Evolutionary conservation across 2,888 invertebrate species (phyloP).

Genomic region (Melolontha melolontha): DNA sequence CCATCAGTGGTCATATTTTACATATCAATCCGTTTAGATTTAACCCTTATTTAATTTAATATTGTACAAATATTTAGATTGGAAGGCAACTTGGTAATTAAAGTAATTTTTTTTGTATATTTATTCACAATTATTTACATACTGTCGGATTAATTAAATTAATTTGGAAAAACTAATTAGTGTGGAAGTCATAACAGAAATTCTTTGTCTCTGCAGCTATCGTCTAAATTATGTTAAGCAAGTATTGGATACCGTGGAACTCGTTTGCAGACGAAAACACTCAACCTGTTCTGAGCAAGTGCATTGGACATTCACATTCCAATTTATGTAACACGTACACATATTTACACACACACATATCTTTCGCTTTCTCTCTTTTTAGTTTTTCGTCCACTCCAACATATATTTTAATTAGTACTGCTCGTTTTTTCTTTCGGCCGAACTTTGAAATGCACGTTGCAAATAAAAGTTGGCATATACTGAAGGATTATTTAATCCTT

Average conservation of each 20-base stretch:
- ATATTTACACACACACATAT: conserved; percentile 35
- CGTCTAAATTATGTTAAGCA: conserved; percentile 51
- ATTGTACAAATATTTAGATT: conserved; percentile 33
- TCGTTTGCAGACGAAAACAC: conserved; percentile 50
- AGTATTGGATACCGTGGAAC: conserved; percentile 46
- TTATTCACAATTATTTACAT: conserved; percentile 31
- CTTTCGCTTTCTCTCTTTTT: conserved; percentile 38
- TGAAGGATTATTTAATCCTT: neutral
- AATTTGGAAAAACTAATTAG: conserved; percentile 45
- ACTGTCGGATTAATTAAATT: conserved; percentile 41
- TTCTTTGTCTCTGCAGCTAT: conserved; percentile 45
- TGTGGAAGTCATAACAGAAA: conserved; percentile 40
- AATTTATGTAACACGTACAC: conserved; percentile 46
- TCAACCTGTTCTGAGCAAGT: conserved; percentile 51
- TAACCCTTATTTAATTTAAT: conserved; percentile 23
- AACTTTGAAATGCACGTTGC: conserved; percentile 21
- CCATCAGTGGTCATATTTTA: too few species aligned
- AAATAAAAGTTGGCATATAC: conserved; percentile 21
- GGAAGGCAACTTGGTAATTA: conserved; percentile 24
- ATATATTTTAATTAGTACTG: conserved; percentile 37
- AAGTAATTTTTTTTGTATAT: conserved; percentile 4
- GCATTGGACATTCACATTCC: conserved; percentile 52
- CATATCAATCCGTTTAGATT: conserved; percentile 5
- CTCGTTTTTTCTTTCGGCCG: conserved; percentile 26
- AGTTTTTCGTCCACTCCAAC: conserved; percentile 36